Evolutionary conservation across 92 coral and sea anemone genomes (phyloP).

Genomic region (Palythoa grandis): DNA sequence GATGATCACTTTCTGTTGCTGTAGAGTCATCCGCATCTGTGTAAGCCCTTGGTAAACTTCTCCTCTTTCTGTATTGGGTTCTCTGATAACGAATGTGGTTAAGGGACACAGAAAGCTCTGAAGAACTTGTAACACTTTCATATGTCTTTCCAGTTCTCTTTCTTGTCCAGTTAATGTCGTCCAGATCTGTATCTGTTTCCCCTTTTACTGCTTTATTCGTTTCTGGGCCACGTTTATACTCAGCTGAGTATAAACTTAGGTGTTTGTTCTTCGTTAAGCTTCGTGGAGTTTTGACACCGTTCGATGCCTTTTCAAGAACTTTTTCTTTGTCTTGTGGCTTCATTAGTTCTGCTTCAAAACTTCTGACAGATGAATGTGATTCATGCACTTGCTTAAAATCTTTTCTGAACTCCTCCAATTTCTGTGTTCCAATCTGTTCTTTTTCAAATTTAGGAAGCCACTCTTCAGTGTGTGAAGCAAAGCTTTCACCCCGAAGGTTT

Average conservation of each 20-base stretch:
- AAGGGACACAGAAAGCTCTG: slow-evolving; percentile 26
- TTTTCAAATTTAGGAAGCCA: not conserved
- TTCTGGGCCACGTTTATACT: not conserved
- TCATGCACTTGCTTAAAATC: not conserved
- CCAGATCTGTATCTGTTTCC: not conserved
- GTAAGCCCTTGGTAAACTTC: not conserved
- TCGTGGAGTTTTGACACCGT: not conserved
- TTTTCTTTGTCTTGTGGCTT: not conserved
- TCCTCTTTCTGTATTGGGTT: slow-evolving; percentile 13
- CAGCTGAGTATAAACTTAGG: not conserved
- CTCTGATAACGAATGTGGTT: slow-evolving; percentile 29
- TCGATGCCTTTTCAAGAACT: not conserved
- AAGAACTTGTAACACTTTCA: slow-evolving; percentile 15
- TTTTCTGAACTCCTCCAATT: not conserved
- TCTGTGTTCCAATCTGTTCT: not conserved
- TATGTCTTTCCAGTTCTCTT: not conserved
- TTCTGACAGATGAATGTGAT: not conserved
- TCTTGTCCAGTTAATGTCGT: not conserved
- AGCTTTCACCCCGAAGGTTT: not conserved
- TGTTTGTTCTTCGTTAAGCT: not conserved
- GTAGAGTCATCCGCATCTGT: not conserved
- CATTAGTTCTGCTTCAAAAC: not conserved
- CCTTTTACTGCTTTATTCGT: not conserved
- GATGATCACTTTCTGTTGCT: slow-evolving; percentile 1
- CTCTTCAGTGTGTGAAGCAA: not conserved